Evolutionary conservation across 2,888 invertebrate species (phyloP).

Genomic region (Alcis repandata): DNA sequence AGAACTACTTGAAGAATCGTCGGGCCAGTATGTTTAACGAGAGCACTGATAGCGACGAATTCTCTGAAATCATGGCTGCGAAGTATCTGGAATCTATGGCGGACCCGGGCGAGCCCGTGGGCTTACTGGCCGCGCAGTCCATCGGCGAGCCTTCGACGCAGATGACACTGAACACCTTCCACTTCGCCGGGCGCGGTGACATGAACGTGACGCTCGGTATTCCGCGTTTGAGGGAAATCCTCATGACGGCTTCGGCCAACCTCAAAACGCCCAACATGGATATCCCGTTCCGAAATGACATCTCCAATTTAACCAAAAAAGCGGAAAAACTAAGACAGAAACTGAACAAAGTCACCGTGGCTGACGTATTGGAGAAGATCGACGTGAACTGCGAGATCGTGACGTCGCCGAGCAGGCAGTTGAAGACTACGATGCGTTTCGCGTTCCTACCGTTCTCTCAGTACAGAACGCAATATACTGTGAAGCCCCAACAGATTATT

Average conservation of each 20-base stretch:
- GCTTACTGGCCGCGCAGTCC: constrained; percentile 98
- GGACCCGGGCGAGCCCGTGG: constrained; percentile 98
- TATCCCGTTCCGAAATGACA: constrained; percentile 90
- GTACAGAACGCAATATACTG: constrained; percentile 91
- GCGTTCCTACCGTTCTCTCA: constrained; percentile 90
- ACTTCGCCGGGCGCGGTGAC: constrained; percentile 99
- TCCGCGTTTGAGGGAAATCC: constrained; percentile 97
- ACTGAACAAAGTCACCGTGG: constrained; percentile 92
- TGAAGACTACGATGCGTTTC: constrained; percentile 90
- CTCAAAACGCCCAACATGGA: constrained; percentile 99
- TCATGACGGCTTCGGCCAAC: constrained; percentile 97
- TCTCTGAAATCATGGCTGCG: constrained; percentile 90
- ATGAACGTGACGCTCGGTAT: constrained; percentile 99
- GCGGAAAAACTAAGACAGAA: constrained; percentile 90
- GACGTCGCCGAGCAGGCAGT: constrained; percentile 82
- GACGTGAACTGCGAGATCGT: constrained; percentile 87
- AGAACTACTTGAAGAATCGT: constrained; percentile 85
- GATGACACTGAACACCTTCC: constrained; percentile 99
- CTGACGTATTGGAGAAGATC: constrained; percentile 92
- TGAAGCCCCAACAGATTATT: constrained; percentile 90
- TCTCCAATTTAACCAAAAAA: constrained; percentile 79
- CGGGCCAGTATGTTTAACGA: constrained; percentile 62
- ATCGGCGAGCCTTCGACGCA: constrained; percentile 99
- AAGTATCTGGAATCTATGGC: constrained; percentile 93
- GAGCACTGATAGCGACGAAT: constrained; percentile 77